A percentile compares a stretch with the other conserved stretches of the same genome.
These are phyloP conservation scores for Sebastes hubbsi DNA, from an alignment of 2,797 vertebrate genomes.

Conservation along the genomic window DNA sequence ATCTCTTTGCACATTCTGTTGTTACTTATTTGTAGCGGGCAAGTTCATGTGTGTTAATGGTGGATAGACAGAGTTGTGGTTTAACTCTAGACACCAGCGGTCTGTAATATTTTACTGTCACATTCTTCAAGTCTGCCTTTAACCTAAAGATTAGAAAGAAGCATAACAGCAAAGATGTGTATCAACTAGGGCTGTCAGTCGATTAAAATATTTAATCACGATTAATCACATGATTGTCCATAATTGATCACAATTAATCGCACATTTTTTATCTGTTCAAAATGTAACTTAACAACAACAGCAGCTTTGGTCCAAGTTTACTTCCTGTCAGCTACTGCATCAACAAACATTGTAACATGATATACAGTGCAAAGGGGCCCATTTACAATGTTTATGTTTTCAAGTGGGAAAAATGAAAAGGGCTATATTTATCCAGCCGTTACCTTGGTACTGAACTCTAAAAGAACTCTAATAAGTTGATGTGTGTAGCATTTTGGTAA, in stretches of 20 bases:
- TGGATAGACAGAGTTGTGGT: background rate
- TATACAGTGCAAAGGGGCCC: too few relatives aligned
- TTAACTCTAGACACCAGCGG: background rate
- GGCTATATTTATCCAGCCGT: background rate
- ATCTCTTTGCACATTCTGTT: background rate
- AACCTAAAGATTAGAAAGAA: background rate
- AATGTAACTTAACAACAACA: too few relatives aligned
- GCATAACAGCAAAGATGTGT: background rate
- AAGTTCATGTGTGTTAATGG: background rate
- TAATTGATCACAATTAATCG: too few relatives aligned
- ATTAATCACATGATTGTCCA: too few relatives aligned
- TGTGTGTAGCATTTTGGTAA: background rate
- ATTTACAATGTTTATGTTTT: too few relatives aligned
- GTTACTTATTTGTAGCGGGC: background rate
- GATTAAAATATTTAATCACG: too few relatives aligned
- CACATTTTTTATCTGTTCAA: too few relatives aligned
- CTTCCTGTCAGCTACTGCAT: background rate
- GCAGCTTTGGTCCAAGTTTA: too few relatives aligned
- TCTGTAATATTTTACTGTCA: background rate
- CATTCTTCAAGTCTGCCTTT: background rate
- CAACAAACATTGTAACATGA: too few relatives aligned
- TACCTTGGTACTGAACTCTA: background rate
- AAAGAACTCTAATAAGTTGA: background rate
- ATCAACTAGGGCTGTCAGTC: too few relatives aligned
- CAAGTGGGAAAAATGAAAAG: too few relatives aligned